A percentile compares a stretch with the other conserved stretches of the same genome.
These are phyloP conservation scores for Sapayoa aenigma DNA, from an alignment of 2,113 vertebrate genomes.

Conservation along the genomic window DNA sequence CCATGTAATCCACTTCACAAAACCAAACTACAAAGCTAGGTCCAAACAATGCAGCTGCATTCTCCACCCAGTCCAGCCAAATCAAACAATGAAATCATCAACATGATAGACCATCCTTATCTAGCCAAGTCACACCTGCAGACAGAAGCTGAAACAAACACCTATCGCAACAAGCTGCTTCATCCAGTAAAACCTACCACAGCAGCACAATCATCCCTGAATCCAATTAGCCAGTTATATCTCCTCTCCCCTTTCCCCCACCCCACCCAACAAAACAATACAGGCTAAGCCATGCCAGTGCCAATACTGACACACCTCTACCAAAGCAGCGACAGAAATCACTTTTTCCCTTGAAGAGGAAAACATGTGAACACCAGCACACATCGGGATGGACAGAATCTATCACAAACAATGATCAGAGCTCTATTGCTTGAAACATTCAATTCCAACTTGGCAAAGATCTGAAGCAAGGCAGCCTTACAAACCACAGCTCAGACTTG, in stretches of 20 bases:
- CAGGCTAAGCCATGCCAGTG: background rate
- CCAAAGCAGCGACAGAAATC: background rate
- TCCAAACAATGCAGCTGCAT: constrained; percentile 44
- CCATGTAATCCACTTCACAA: constrained; percentile 15
- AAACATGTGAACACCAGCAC: background rate
- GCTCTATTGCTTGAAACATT: background rate
- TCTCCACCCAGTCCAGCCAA: constrained; percentile 60
- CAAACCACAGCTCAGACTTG: background rate
- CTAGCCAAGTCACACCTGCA: constrained; percentile 54
- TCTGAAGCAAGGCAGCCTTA: background rate
- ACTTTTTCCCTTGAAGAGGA: background rate
- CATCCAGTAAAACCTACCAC: constrained; percentile 40
- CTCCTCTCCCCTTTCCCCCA: constrained; percentile 28
- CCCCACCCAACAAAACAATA: constrained; percentile 28
- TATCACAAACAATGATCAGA: background rate
- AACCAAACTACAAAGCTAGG: constrained; percentile 47
- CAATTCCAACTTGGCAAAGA: background rate
- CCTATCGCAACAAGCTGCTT: constrained; percentile 35
- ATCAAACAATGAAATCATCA: constrained; percentile 63
- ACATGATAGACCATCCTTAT: constrained; percentile 48
- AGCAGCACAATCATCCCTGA: constrained; percentile 24
- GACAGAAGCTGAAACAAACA: constrained; percentile 51
- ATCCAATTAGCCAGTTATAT: background rate
- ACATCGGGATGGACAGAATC: background rate
- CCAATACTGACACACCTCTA: constrained; percentile 28